These are phyloP conservation scores for Bujurquina vittata DNA, from an alignment of 2,113 vertebrate species.

Conservation along the genomic window DNA sequence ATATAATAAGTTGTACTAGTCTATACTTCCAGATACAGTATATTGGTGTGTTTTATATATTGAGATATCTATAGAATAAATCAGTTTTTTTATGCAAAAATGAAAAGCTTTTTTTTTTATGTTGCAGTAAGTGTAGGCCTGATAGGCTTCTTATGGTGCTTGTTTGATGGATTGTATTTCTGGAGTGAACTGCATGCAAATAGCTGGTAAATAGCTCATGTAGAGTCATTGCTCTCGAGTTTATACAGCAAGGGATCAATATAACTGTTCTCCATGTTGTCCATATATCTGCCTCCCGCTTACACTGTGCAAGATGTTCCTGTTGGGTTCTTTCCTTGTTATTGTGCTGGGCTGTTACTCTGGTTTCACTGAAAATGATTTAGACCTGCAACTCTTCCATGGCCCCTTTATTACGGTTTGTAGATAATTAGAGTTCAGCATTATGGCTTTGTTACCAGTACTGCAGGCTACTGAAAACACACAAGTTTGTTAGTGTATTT, in stretches of 20 bases:
- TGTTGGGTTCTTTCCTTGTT: not conserved
- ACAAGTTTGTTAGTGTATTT: not conserved
- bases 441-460: not conserved
- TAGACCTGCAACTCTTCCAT: not conserved
- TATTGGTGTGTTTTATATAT: not conserved
- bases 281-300: not conserved
- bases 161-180: constrained; percentile 1
- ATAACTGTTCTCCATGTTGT: not conserved
- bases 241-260: constrained; percentile 1
- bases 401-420: not conserved
- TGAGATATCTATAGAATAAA: not conserved
- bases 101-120: not conserved
- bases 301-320: not conserved
- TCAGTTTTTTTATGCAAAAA: not conserved
- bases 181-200: constrained; percentile 1
- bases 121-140: not conserved
- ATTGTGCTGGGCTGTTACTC: not conserved
- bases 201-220: not conserved
- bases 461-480: not conserved
- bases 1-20: not conserved
- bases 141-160: not conserved
- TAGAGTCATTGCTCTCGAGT: constrained; percentile 7
- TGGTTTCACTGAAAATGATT: not conserved
- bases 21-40: not conserved
- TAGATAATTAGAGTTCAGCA: not conserved